A percentile compares a stretch with the other conserved stretches of the same genome.
phyloP scores from a whole-genome alignment of 2,113 vertebrate species.

The Oncorhynchus kisutch region DNA sequence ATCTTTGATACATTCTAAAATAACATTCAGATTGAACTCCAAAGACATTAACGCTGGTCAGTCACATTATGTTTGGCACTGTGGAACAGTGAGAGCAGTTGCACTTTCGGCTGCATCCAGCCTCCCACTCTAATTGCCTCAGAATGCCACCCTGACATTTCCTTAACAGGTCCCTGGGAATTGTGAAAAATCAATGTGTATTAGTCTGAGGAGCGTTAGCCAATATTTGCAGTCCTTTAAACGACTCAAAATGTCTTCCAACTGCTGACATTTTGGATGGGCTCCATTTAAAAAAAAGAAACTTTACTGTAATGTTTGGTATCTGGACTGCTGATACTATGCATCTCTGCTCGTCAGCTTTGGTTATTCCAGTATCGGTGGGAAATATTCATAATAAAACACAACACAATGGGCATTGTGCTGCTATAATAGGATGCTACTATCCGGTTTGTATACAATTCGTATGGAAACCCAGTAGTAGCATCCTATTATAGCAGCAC shows the following conservation, averaged over 20 bases:
- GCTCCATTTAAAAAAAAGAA: background rate
- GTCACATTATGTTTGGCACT: background rate
- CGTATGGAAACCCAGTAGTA: too few species aligned
- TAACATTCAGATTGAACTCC: background rate
- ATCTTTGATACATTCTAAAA: background rate
- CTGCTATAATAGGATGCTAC: background rate
- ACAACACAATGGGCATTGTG: background rate
- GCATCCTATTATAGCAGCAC: too few species aligned
- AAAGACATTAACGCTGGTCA: background rate
- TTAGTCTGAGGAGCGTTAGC: background rate
- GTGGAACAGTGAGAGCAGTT: background rate
- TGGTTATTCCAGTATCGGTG: background rate
- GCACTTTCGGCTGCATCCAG: background rate
- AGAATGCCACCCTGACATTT: background rate
- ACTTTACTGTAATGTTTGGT: background rate
- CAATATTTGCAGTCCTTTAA: background rate
- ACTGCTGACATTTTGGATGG: background rate
- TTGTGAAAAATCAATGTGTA: background rate
- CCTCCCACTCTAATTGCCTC: background rate
- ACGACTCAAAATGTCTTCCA: background rate
- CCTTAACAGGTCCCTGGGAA: background rate
- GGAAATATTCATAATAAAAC: background rate
- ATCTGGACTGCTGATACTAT: background rate
- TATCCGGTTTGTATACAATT: background rate
- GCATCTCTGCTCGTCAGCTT: background rate